These are phyloP conservation scores for Amblyjoppa fuscipennis DNA, from an alignment of 2,888 invertebrate genomes.

Conservation along the genomic window DNA sequence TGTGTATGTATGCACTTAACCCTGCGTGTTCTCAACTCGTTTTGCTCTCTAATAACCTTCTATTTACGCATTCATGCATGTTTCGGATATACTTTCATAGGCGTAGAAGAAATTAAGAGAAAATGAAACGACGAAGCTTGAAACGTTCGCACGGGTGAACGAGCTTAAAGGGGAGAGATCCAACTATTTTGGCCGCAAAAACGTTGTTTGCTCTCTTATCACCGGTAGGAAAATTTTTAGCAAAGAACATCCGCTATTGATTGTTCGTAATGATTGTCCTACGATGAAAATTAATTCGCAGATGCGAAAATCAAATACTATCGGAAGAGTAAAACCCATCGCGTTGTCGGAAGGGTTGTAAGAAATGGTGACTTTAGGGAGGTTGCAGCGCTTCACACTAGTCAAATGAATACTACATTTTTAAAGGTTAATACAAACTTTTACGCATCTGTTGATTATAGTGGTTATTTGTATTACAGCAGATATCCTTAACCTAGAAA, in stretches of 20 bases:
- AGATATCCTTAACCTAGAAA: no score
- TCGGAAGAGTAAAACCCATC: no score
- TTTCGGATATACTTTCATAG: constrained; percentile 11
- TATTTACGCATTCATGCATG: constrained; percentile 16
- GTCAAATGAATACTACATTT: no score
- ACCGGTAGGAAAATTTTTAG: not conserved
- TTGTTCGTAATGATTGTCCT: not conserved
- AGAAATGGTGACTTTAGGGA: no score
- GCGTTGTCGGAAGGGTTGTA: no score
- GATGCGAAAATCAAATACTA: no score
- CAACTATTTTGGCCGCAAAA: not conserved
- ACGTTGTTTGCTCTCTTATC: not conserved
- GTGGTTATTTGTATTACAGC: no score
- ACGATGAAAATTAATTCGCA: not conserved
- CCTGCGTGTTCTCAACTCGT: constrained; percentile 8
- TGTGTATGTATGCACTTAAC: not conserved
- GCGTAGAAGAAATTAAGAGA: not conserved
- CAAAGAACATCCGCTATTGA: no score
- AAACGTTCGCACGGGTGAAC: not conserved
- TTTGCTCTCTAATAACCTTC: not conserved
- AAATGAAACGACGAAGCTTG: not conserved
- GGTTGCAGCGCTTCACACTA: no score
- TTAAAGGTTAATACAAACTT: no score
- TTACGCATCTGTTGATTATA: no score
- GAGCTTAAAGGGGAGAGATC: not conserved